Conservation (phyloP, 2,797 vertebrate genomes). For the Girardinus metallicus region DNA sequence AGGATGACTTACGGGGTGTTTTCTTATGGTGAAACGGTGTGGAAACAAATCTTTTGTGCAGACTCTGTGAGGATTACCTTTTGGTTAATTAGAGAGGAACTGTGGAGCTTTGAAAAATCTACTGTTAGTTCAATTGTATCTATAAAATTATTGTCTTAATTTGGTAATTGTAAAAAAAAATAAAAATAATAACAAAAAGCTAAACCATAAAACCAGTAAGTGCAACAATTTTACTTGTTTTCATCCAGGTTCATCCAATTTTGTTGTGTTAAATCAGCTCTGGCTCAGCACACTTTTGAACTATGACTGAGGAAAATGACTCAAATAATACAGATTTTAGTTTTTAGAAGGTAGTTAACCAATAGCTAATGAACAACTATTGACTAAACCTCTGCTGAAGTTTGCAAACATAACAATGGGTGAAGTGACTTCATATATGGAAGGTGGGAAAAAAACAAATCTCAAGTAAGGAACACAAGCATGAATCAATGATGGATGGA, state of each 20-base stretch:
- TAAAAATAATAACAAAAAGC: neutral
- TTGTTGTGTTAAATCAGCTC: neutral
- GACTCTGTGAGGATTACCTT: neutral
- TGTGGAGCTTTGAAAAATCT: neutral
- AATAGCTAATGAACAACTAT: constrained; percentile 7
- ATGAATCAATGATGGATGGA: neutral
- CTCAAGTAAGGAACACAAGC: neutral
- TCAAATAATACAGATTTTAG: neutral
- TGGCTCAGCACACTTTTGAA: neutral
- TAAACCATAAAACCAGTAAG: neutral
- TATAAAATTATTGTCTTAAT: neutral
- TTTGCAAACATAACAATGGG: neutral
- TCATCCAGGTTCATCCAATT: neutral
- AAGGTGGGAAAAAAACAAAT: neutral
- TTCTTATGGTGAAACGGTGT: neutral
- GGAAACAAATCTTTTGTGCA: neutral
- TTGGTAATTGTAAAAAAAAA: neutral
- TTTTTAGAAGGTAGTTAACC: neutral
- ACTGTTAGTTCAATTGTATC: neutral
- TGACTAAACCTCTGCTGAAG: neutral
- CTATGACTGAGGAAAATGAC: neutral
- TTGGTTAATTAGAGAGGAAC: neutral
- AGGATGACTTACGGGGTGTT: neutral
- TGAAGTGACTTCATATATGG: neutral
- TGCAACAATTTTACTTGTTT: neutral